Evolutionary conservation across 2,888 invertebrate species (phyloP).

Genomic region (Oithona nana): DNA sequence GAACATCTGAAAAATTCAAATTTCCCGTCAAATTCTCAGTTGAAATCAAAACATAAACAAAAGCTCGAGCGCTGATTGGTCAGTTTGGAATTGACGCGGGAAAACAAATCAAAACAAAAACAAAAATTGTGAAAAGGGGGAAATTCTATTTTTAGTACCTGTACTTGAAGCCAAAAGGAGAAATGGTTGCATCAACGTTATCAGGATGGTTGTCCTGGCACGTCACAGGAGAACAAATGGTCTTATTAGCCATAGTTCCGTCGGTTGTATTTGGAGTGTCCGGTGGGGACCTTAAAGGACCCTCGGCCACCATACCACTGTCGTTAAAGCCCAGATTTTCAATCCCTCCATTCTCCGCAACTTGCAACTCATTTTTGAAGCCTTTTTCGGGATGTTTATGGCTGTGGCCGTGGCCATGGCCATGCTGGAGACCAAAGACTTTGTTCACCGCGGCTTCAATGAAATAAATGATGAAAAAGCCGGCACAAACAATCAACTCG

Average conservation of each 20-base stretch:
- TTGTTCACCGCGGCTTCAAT: slow-evolving; percentile 32
- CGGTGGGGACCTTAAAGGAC: too few species aligned
- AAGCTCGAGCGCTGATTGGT: too few species aligned
- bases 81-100: too few species aligned
- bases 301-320: too few species aligned
- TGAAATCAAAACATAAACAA: too few species aligned
- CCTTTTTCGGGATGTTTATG: background rate
- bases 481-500: slow-evolving; percentile 34
- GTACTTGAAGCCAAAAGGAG: background rate
- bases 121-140: too few species aligned
- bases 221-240: background rate
- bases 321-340: too few species aligned
- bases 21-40: too few species aligned
- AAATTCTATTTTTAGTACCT: background rate
- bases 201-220: background rate
- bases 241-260: background rate
- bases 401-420: background rate
- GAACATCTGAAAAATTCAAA: background rate
- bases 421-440: slow-evolving; percentile 21
- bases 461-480: slow-evolving; percentile 37
- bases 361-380: too few species aligned
- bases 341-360: too few species aligned
- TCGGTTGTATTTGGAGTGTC: background rate
- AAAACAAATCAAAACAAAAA: too few species aligned
- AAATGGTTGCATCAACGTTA: background rate